Conservation (phyloP, 2,888 invertebrate species). For the Eumacrocentrus americanus region DNA sequence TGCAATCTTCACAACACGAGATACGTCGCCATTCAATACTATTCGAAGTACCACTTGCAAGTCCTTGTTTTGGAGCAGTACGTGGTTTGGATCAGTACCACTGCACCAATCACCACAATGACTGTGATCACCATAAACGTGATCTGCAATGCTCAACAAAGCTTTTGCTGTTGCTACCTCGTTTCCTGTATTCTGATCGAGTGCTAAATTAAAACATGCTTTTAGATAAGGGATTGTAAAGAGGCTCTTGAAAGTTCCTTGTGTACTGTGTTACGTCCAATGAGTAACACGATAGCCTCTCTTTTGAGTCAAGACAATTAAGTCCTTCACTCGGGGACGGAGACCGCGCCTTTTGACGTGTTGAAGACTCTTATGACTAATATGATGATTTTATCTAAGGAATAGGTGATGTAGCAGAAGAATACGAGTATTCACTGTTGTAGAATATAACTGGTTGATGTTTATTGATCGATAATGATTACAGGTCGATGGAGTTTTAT, state of each 20-base stretch:
- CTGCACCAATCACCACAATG: not conserved
- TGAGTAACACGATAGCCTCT: too few relatives aligned
- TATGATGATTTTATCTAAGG: too few relatives aligned
- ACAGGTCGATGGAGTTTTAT: too few relatives aligned
- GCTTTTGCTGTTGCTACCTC: not conserved
- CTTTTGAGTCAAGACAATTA: too few relatives aligned
- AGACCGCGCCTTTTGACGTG: too few relatives aligned
- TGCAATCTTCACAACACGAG: constrained; percentile 24
- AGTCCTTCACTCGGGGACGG: too few relatives aligned
- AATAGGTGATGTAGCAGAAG: too few relatives aligned
- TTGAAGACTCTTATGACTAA: too few relatives aligned
- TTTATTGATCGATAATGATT: too few relatives aligned
- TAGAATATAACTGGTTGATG: too few relatives aligned
- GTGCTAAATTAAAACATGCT: not conserved
- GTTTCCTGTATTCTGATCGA: not conserved
- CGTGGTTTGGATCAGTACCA: not conserved
- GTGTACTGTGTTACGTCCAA: too few relatives aligned
- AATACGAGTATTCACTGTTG: too few relatives aligned
- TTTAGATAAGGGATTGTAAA: not conserved
- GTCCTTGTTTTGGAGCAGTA: not conserved
- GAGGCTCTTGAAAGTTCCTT: not conserved
- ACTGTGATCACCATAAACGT: not conserved
- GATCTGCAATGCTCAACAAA: not conserved
- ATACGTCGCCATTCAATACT: constrained; percentile 12
- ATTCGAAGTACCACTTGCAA: not conserved